Base-by-base conservation (phyloP, 2,113 vertebrate species). In the Protomyctophum bolini region DNA sequence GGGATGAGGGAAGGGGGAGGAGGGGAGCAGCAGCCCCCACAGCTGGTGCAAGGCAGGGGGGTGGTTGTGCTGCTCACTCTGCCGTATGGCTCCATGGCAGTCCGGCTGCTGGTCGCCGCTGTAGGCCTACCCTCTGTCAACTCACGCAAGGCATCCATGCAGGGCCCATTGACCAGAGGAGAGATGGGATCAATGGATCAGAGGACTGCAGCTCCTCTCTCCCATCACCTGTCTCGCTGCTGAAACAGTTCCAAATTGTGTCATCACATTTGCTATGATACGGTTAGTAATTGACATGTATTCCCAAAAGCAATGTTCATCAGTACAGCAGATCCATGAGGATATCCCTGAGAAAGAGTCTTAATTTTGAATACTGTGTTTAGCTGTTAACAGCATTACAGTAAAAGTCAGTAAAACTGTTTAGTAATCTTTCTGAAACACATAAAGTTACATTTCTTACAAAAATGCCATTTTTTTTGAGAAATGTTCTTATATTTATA, bases 81-180 rank as follows among this genome's bases (percentile, higher is more conserved):
- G 58, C 86, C 83, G 83, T 90, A 91, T 54, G 91, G 92, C 70
- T 93, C 91, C 93, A 94, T 94, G 69, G 83, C 83, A 83, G 83
- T 84, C 64, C 63, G 74, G 64, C 77, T 79, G 67, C 79, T 68
- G 73, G 83, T 87, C 86, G 88, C 86, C 79, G 78, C 76, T 89
- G 80, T 68, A 68, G 80, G 85, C 78, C 78, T 82, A 82, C 85
- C 88, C 84, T 89, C 81, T 70, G 82, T 92, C 90, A 91, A 88
- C 83, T 91, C 83, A 88, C 73, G 80, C 80, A 81, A 79, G 85
- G 87, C 87, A 91, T 91, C 91, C 91, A 92, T 86, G 83, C 85
- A 76, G 86, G 80, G 87, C 87, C 87, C 92, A 92, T 92, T 58
- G 80, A 79, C 80, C 76, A 73, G 68, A 70, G 62, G 68, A 63